These are phyloP conservation scores for Tricholaema leucomelas DNA, from an alignment of 2,113 vertebrate genomes.

Conservation along the genomic window DNA sequence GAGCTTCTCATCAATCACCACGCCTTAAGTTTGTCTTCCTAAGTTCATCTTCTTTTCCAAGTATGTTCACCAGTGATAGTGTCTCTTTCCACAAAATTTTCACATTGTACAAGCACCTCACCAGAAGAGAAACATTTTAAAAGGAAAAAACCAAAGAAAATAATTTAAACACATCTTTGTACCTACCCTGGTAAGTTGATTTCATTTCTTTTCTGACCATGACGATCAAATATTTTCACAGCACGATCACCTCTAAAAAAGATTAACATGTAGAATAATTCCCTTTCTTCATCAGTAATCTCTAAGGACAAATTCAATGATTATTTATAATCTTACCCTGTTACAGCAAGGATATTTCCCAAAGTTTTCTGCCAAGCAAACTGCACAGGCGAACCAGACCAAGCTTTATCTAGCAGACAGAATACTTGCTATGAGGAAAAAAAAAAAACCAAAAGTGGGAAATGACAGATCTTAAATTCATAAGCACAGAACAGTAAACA, in stretches of 20 bases:
- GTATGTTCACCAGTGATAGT: not conserved
- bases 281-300: not conserved
- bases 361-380: conserved; percentile 94
- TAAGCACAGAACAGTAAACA: not conserved
- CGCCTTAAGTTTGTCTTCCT: not conserved
- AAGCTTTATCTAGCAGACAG: conserved; percentile 84
- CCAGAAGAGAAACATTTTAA: not conserved
- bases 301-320: not conserved
- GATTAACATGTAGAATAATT: conserved; percentile 6
- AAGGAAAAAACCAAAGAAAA: not conserved
- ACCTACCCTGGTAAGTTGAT: conserved; percentile 89
- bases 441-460: conserved; percentile 37
- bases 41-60: not conserved
- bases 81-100: not conserved
- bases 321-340: conserved; percentile 86
- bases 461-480: not conserved
- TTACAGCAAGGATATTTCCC: conserved; percentile 92
- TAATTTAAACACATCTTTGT: not conserved
- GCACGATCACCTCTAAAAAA: conserved; percentile 82
- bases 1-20: too few species aligned
- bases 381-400: conserved; percentile 80
- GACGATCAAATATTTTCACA: conserved; percentile 97
- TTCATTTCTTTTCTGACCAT: conserved; percentile 94
- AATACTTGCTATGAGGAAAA: conserved; percentile 84
- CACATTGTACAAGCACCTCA: not conserved